Evolutionary conservation across 2,113 vertebrate species (phyloP).

Genomic region (Mustela lutreola): DNA sequence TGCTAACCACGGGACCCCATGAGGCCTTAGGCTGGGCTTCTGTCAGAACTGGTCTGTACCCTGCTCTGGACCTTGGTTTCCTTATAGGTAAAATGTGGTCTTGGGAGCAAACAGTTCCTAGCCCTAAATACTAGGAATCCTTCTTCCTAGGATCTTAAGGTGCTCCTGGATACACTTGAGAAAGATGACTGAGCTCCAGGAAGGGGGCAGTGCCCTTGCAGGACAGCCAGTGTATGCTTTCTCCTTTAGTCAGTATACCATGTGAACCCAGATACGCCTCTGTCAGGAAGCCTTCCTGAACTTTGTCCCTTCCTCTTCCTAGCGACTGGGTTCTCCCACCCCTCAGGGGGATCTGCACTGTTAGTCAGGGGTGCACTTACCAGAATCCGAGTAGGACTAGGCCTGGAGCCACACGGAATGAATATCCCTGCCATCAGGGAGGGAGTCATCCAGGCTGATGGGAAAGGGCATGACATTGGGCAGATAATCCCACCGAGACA

Average conservation of each 20-base stretch:
- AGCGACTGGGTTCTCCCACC: neutral
- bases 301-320: neutral
- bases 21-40: neutral
- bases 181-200: neutral
- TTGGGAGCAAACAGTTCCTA: conserved; percentile 37
- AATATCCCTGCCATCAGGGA: neutral
- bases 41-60: neutral
- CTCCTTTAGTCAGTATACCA: neutral
- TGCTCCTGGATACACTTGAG: neutral
- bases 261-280: neutral
- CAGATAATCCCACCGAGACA: neutral
- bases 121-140: neutral
- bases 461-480: neutral
- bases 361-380: neutral
- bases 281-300: conserved; percentile 15
- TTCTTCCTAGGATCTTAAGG: neutral
- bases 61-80: conserved; percentile 1
- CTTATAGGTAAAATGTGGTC: neutral
- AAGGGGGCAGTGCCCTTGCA: neutral
- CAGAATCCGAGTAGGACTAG: neutral
- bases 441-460: neutral
- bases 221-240: neutral
- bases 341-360: neutral
- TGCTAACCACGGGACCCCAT: neutral
- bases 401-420: neutral